These are phyloP conservation scores for Sisyra nigra DNA, from an alignment of 2,888 invertebrate species.

Conservation along the genomic window DNA sequence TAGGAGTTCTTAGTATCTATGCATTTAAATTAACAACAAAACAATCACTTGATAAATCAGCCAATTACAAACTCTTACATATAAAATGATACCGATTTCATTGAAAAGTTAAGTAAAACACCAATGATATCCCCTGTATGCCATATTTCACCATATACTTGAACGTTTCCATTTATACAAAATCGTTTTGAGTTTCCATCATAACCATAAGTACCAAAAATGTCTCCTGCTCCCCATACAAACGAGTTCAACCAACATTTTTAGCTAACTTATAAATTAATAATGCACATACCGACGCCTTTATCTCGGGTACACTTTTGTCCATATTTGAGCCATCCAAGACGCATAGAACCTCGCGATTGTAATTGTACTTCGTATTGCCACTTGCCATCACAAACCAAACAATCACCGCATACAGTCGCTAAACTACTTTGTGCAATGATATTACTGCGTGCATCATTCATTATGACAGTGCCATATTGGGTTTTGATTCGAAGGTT, in stretches of 20 bases:
- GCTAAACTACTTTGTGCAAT: neutral
- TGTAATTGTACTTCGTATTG: slow-evolving; percentile 3
- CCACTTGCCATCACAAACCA: slow-evolving; percentile 3
- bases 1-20: no score
- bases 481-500: slow-evolving; percentile 2
- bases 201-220: slow-evolving; percentile 3
- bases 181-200: slow-evolving; percentile 4
- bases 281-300: slow-evolving; percentile 3
- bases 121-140: slow-evolving; percentile 3
- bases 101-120: neutral
- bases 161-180: neutral
- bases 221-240: slow-evolving; percentile 1
- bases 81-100: neutral
- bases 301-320: neutral
- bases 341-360: slow-evolving; percentile 5
- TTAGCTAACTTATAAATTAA: neutral
- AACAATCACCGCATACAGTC: slow-evolving; percentile 2
- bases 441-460: slow-evolving; percentile 3
- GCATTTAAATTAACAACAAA: no score
- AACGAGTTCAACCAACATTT: no score
- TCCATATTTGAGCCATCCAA: slow-evolving; percentile 6
- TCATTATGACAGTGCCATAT: slow-evolving; percentile 6
- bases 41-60: no score
- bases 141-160: slow-evolving; percentile 2
- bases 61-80: no score